Evolutionary conservation across 2,113 vertebrate genomes (phyloP).

Genomic region (Lethenteron camtschaticum): DNA sequence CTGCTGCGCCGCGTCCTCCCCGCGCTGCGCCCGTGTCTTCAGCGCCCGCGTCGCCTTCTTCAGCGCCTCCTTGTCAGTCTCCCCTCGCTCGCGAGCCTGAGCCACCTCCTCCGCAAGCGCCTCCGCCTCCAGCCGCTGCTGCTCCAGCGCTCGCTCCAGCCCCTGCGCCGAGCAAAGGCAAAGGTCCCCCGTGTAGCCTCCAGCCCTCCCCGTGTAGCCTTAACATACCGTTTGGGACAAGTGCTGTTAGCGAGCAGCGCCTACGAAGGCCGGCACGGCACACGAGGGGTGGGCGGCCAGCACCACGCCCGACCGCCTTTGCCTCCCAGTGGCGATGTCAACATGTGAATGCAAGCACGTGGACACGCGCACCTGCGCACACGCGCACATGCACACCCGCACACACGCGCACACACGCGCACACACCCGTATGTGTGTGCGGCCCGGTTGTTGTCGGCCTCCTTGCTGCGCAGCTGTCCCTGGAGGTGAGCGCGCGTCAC

Average conservation of each 20-base stretch:
- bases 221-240: too few relatives aligned
- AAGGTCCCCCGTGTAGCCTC: too few relatives aligned
- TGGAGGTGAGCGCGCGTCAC: constrained; percentile 43
- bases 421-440: constrained; percentile 41
- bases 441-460: constrained; percentile 52
- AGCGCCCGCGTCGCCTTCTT: constrained; percentile 44
- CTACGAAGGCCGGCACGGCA: too few relatives aligned
- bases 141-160: constrained; percentile 33
- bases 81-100: constrained; percentile 28
- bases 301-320: too few relatives aligned
- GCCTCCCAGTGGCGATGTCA: too few relatives aligned
- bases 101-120: constrained; percentile 29
- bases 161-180: constrained; percentile 26
- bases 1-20: constrained; percentile 34
- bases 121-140: constrained; percentile 36
- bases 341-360: too few relatives aligned
- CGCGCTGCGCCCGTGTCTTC: constrained; percentile 45
- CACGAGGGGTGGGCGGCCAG: too few relatives aligned
- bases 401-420: too few relatives aligned
- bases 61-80: constrained; percentile 40
- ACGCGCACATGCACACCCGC: too few relatives aligned
- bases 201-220: too few relatives aligned
- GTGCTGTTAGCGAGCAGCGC: too few relatives aligned
- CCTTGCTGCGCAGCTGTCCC: constrained; percentile 42
- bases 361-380: too few relatives aligned